Conservation (phyloP, 2,797 vertebrate genomes). For the Spizella passerina region DNA sequence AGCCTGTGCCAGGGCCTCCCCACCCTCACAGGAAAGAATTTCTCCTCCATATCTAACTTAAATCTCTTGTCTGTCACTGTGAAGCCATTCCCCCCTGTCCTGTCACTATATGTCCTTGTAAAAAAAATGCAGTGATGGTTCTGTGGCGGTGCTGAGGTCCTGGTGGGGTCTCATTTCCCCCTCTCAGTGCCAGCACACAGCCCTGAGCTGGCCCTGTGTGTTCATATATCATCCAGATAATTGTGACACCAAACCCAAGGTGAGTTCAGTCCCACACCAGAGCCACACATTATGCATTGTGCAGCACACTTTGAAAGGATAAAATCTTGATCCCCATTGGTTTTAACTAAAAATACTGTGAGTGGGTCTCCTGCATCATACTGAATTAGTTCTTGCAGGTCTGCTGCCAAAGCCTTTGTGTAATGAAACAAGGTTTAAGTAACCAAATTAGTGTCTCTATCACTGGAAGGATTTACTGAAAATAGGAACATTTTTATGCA, state of each 20-base stretch:
- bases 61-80: neutral
- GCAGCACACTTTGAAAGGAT: neutral
- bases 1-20: neutral
- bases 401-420: neutral
- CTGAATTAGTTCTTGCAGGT: neutral
- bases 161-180: fast-evolving
- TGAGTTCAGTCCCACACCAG: fast-evolving
- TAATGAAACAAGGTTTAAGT: neutral
- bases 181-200: fast-evolving
- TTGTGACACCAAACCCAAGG: neutral
- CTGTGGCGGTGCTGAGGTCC: fast-evolving
- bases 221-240: neutral
- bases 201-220: neutral
- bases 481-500: neutral
- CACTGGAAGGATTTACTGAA: neutral
- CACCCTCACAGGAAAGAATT: neutral
- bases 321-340: neutral
- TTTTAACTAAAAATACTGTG: neutral
- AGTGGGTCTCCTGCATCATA: neutral
- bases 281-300: neutral
- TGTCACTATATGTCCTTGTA: neutral
- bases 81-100: neutral
- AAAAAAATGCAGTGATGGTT: fast-evolving
- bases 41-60: neutral
- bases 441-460: neutral